A percentile compares a stretch with the other conserved stretches of the same genome.
Conservation (phyloP, 2,888 invertebrate genomes). For the Lepidochitona cinerea region DNA sequence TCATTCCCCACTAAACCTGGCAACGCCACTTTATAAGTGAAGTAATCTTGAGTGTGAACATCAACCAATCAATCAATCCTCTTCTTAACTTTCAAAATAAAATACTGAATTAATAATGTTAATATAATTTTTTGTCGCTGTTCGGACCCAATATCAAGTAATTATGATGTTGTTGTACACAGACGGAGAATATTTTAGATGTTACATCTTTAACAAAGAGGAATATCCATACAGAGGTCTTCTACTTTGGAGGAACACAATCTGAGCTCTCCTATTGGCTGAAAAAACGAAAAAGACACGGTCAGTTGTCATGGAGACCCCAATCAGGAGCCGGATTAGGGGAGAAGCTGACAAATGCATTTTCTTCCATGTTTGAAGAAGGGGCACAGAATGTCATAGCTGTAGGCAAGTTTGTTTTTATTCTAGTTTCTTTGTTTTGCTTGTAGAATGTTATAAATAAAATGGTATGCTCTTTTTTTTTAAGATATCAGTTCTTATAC, state of each 20-base stretch:
- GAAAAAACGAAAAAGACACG: slow-evolving; percentile 20
- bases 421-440: not conserved
- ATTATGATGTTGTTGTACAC: not conserved
- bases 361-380: slow-evolving; percentile 32
- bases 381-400: slow-evolving; percentile 39
- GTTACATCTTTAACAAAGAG: slow-evolving; percentile 3
- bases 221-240: slow-evolving; percentile 31
- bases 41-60: no score
- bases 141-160: no score
- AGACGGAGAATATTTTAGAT: slow-evolving; percentile 47
- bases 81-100: no score
- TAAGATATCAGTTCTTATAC: no score
- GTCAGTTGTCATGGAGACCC: slow-evolving; percentile 22
- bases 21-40: no score
- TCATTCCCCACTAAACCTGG: no score
- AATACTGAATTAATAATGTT: no score
- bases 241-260: slow-evolving; percentile 39
- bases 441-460: not conserved
- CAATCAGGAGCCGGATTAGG: slow-evolving; percentile 40
- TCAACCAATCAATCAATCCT: no score
- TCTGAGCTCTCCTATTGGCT: slow-evolving; percentile 44
- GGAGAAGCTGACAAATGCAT: slow-evolving; percentile 34
- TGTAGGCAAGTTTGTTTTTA: slow-evolving; percentile 34
- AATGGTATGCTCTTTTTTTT: no score
- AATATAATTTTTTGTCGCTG: no score